These are phyloP conservation scores for Drosophila kohkoa DNA, from an alignment of 1,140 invertebrate species.

Conservation along the genomic window DNA sequence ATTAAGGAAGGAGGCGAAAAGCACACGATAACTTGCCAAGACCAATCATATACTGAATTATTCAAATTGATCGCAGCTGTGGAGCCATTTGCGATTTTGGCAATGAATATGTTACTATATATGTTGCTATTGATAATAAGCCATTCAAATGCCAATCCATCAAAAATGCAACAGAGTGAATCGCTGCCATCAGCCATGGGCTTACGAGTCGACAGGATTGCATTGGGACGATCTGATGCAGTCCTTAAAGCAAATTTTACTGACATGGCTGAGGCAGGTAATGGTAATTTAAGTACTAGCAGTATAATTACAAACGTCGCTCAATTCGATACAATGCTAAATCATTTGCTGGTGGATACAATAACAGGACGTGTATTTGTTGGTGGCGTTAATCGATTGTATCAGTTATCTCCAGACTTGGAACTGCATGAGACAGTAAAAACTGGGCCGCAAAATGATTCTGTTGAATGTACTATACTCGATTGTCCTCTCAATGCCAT, in stretches of 20 bases:
- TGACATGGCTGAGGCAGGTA: background rate
- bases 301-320: slow-evolving; percentile 75
- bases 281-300: slow-evolving; percentile 46
- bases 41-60: background rate
- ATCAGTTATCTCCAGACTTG: slow-evolving; percentile 95
- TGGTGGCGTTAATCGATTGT: slow-evolving; percentile 96
- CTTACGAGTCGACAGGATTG: slow-evolving; percentile 36
- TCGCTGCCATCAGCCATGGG: slow-evolving; percentile 12
- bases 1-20: background rate
- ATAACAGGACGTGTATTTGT: slow-evolving; percentile 96
- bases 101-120: slow-evolving; percentile 65
- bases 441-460: slow-evolving; percentile 96
- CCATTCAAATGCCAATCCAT: slow-evolving; percentile 37
- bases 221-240: background rate
- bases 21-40: background rate
- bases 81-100: slow-evolving; percentile 29
- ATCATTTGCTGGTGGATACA: slow-evolving; percentile 96
- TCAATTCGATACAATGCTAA: slow-evolving; percentile 84
- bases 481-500: slow-evolving; percentile 91
- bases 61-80: background rate
- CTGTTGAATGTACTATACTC: slow-evolving; percentile 94
- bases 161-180: slow-evolving; percentile 3
- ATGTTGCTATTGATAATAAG: slow-evolving; percentile 50
- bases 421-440: slow-evolving; percentile 90
- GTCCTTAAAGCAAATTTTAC: slow-evolving; percentile 38